Evolutionary conservation across 2,888 invertebrate genomes (phyloP).

Genomic region (Megalurothrips usitatus): DNA sequence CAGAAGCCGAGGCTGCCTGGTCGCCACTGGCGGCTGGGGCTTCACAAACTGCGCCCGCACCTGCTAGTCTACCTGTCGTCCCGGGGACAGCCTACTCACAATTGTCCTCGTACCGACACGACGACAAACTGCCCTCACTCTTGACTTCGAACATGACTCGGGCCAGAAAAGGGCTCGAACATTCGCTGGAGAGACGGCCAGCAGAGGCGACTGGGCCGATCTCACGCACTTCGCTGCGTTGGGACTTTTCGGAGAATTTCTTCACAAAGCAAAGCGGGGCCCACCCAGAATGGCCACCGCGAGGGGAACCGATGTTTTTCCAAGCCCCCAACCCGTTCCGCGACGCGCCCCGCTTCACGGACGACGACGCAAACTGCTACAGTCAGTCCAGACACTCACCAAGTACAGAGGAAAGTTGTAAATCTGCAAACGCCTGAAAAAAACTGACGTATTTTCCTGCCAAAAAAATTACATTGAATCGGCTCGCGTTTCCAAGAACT

Average conservation of each 20-base stretch:
- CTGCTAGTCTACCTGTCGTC: background rate
- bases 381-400: background rate
- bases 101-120: conserved; percentile 3
- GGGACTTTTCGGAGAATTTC: conserved; percentile 10
- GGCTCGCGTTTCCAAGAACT: conserved; percentile 14
- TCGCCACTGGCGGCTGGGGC: no score
- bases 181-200: background rate
- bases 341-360: background rate
- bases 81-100: background rate
- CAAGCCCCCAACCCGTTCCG: background rate
- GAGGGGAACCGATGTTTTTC: background rate
- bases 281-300: background rate
- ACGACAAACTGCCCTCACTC: background rate
- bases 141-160: conserved; percentile 7
- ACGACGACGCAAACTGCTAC: background rate
- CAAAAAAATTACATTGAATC: conserved; percentile 1
- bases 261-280: background rate
- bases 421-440: background rate
- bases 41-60: background rate
- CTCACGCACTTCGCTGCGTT: background rate
- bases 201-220: background rate
- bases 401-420: background rate
- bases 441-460: background rate
- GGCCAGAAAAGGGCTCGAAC: background rate
- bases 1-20: no score